Base-by-base conservation (phyloP, 1,140 invertebrate species). In the Riptortus pedestris region DNA sequence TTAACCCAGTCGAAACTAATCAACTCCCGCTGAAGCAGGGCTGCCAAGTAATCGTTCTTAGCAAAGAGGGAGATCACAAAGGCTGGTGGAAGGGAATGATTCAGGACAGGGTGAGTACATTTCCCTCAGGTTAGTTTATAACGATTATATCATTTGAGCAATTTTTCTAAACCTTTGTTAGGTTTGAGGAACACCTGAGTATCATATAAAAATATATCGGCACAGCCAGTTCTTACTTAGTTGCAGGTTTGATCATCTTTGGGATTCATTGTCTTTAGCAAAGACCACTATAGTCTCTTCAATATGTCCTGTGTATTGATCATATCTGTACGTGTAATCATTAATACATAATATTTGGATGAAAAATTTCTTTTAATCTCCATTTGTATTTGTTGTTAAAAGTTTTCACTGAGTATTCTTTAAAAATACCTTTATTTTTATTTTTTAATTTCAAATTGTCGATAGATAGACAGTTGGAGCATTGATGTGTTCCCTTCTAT, bases 41-140 rank as follows among this genome's bases (percentile, higher is more conserved):
- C 16, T 87, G 89, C 71, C 80, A 84, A 70, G 82, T 96, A 18
- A 81, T 89, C 26, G 81, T 90, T 24, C 74, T 88, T 18, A 86
- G 84, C 66, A 88, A 88, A 72, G 84, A 85, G 70, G 87, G 86
- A 20, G 85, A 85, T 70, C 81, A 84, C 68, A 86, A 85, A 71
- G 87, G 87, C 61, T 90, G 87, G 87, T 90, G 87, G 86, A 88
- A 88, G 68, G 87, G 87, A 31, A 81, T 83, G 70, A 80, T 84
- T 55, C 79, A 80, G 51, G 80, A 85, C 69, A 78, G 77, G 73
- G 82, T 81, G 71, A 70, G 64, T 67, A 18, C 7, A n/a, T n/a
- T n/a, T n/a, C n/a, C n/a, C n/a, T n/a, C n/a, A n/a, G n/a, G 9
- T n/a, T n/a, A n/a, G n/a, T n/a, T n/a, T n/a, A n/a, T n/a, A n/a